These are phyloP conservation scores for Menura novaehollandiae DNA, from an alignment of 2,113 vertebrate species.

Conservation along the genomic window DNA sequence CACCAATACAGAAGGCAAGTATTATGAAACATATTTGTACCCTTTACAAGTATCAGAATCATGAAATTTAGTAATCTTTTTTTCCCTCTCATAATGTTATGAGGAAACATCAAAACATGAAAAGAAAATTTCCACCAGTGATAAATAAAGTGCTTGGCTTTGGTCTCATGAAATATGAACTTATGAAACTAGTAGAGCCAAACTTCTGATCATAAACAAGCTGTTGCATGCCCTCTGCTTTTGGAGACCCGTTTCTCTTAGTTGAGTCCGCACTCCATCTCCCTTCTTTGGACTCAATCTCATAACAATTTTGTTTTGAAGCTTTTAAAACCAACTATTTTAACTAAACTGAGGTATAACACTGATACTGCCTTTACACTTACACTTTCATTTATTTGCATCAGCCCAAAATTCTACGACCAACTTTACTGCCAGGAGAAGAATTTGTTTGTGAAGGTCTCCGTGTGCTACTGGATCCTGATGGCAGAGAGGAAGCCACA, in stretches of 20 bases:
- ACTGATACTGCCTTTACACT: neutral
- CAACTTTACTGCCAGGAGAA: conserved; percentile 90
- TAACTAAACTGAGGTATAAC: neutral
- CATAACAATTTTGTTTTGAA: neutral
- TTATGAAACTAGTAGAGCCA: neutral
- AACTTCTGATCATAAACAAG: conserved; percentile 31
- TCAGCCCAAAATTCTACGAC: conserved; percentile 95
- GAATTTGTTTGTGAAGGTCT: conserved; percentile 92
- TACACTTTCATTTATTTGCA: conserved; percentile 23
- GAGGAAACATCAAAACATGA: conserved; percentile 14
- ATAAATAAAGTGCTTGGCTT: conserved; percentile 51
- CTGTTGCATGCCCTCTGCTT: neutral
- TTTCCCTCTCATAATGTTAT: neutral
- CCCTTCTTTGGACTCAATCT: neutral
- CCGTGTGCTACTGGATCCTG: conserved; percentile 91
- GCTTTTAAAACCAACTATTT: neutral
- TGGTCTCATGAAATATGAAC: conserved; percentile 43
- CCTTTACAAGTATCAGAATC: neutral
- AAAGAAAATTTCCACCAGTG: conserved; percentile 23
- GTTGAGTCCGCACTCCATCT: neutral
- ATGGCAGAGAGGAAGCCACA: conserved; percentile 92
- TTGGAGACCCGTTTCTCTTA: neutral
- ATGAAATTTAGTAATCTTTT: neutral
- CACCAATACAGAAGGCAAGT: conserved; percentile 96
- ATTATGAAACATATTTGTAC: conserved; percentile 33